Conservation (phyloP, 2,113 vertebrate species). For the Sylvietta virens region DNA sequence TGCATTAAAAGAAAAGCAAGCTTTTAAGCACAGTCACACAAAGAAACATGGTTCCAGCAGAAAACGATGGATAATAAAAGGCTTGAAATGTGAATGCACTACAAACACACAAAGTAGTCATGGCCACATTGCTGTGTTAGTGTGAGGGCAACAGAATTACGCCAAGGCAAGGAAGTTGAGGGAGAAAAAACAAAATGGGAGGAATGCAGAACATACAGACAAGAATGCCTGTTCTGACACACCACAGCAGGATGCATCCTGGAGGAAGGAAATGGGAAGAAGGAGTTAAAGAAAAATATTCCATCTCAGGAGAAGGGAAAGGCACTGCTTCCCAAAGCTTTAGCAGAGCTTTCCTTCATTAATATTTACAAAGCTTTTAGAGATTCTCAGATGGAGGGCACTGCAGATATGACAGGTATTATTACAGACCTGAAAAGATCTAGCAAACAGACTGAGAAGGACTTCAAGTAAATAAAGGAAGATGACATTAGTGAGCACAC, state of each 20-base stretch:
- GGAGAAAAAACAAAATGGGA: not conserved
- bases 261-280: not conserved
- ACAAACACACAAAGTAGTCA: not conserved
- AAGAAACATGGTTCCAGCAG: not conserved
- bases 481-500: not conserved
- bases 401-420: slow-evolving; percentile 43
- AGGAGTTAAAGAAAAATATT: slow-evolving; percentile 22
- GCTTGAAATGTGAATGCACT: not conserved
- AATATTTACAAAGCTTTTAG: slow-evolving; percentile 64
- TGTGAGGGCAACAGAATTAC: not conserved
- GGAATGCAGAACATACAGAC: not conserved
- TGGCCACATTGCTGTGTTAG: not conserved
- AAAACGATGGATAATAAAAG: not conserved
- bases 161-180: not conserved
- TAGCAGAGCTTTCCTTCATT: slow-evolving; percentile 50
- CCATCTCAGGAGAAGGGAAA: not conserved
- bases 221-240: not conserved
- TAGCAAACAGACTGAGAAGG: slow-evolving; percentile 26
- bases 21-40: not conserved
- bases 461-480: slow-evolving; percentile 20
- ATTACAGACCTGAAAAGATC: slow-evolving; percentile 41
- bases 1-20: not conserved
- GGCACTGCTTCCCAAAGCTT: slow-evolving; percentile 15
- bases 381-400: slow-evolving; percentile 47
- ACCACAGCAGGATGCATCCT: not conserved